A percentile compares a stretch with the other conserved stretches of the same genome.
Evolutionary conservation across 2,113 vertebrate genomes (phyloP).

Genomic region (Arizona elegans): DNA sequence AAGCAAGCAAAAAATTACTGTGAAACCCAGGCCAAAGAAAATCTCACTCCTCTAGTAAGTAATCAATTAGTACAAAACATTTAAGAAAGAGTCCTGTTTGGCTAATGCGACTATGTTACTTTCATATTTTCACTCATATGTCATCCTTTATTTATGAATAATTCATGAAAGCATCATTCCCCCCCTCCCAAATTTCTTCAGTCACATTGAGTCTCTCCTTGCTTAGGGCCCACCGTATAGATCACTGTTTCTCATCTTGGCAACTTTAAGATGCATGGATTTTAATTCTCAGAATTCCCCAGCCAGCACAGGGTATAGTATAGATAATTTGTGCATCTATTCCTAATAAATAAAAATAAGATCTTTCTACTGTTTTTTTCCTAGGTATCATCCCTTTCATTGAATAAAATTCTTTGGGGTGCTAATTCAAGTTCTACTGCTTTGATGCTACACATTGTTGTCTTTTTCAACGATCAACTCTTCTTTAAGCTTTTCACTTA

Average conservation of each 20-base stretch:
- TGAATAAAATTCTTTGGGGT: neutral
- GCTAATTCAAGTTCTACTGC: neutral
- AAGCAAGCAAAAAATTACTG: neutral
- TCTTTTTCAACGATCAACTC: neutral
- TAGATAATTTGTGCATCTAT: constrained; percentile 52
- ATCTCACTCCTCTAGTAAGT: neutral
- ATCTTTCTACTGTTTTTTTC: constrained; percentile 37
- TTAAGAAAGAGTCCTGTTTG: neutral
- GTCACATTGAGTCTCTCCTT: constrained; percentile 60
- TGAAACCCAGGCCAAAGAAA: neutral
- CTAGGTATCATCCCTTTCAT: constrained; percentile 25
- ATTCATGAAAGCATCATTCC: constrained; percentile 51
- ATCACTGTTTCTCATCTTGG: constrained; percentile 19
- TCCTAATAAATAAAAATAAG: constrained; percentile 62
- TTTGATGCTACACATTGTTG: neutral
- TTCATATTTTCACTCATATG: constrained; percentile 33
- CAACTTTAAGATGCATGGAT: neutral
- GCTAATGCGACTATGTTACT: neutral
- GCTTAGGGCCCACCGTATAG: constrained; percentile 46
- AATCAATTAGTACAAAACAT: neutral
- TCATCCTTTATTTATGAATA: constrained; percentile 44
- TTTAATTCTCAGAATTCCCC: neutral
- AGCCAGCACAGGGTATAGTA: neutral
- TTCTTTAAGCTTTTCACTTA: neutral
- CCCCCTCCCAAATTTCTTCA: constrained; percentile 26